Evolutionary conservation across 2,888 invertebrate species (phyloP).

Genomic region (Aporophyla nigra): DNA sequence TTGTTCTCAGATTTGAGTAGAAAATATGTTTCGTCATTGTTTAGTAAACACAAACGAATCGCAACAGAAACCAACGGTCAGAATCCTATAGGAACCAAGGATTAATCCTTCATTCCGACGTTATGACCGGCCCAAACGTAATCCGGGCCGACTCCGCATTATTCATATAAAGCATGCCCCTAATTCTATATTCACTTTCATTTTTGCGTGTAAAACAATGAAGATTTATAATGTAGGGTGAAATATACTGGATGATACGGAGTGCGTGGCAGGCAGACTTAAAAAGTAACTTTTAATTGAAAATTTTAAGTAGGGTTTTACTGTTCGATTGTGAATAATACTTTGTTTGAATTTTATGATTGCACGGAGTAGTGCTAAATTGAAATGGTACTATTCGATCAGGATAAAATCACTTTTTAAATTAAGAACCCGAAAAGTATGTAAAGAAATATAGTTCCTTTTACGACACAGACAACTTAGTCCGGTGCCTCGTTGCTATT

Average conservation of each 20-base stretch:
- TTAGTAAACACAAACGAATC: not conserved
- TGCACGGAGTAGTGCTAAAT: not conserved
- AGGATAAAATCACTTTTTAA: too few species aligned
- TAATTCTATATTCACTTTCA: slow-evolving; percentile 71
- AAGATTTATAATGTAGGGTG: slow-evolving; percentile 46
- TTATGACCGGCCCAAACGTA: slow-evolving; percentile 59
- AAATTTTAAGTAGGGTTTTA: not conserved
- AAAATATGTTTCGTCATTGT: not conserved
- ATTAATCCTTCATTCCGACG: slow-evolving; percentile 67
- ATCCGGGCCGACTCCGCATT: slow-evolving; percentile 62
- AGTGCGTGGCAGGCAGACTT: not conserved
- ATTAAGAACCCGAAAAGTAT: too few species aligned
- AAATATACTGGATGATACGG: slow-evolving; percentile 17
- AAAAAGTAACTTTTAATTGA: slow-evolving; percentile 3
- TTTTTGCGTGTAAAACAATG: slow-evolving; percentile 64
- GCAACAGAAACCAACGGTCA: not conserved
- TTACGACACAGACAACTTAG: too few species aligned
- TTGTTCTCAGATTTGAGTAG: not conserved
- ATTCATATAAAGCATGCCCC: slow-evolving; percentile 68
- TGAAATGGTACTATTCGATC: too few species aligned
- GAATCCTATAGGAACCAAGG: slow-evolving; percentile 16
- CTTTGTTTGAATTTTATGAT: not conserved
- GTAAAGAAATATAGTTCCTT: too few species aligned
- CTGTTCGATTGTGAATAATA: not conserved
- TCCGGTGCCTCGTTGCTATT: too few species aligned